Evolutionary conservation across 2,888 invertebrate species (phyloP), one percentile per base, ranked within the genome.

Genomic region (Acanthacorydalis orientalis): DNA sequence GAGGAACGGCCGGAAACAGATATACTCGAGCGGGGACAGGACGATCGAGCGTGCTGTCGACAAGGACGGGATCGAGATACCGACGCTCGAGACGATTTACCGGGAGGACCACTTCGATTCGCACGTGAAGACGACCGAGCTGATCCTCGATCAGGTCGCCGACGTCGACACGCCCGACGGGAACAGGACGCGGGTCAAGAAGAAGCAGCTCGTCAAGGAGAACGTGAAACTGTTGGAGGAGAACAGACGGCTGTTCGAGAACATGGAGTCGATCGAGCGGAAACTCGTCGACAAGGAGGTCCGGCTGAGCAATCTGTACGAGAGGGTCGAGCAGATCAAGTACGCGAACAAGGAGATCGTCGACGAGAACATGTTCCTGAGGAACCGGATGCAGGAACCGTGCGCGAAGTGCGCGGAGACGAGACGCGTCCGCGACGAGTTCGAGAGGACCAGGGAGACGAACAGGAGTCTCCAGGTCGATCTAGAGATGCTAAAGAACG

Each of bases 401-500:
- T 47, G 47, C 31, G 14, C 33, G 33, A 47, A 42, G 16, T 47
- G 47, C 16, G 10, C 12, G 10, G 33, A 43, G 4, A 6, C 73
- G 0, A 72, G 72, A 48, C 71, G 68, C 49, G 60, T 68, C 0
- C 72, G 68, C 54, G 67, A 68, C 1, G 66, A 75, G 7, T 62
- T 74, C 35, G 65, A 69, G 41, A 67, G 67, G 55, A 62, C 74
- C 11, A 63, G 69, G 37, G 70, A 69, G 1, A 72, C 74, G 34
- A 82, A 80, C 58, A 58, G 63, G 9, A 69, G 77, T 31, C 61
- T 81, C 1, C 70, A 68, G 43, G 77, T 77, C 53, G 87, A 88
- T 57, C 69, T 84, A 59, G 69, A 72, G 43, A 80, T 86, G 60
- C 64, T 87, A 50, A 87, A 88, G 63, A 83, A 80, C 53, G 75